Base-by-base conservation (phyloP, 1,140 invertebrate genomes). In the Drosophila nannoptera region DNA sequence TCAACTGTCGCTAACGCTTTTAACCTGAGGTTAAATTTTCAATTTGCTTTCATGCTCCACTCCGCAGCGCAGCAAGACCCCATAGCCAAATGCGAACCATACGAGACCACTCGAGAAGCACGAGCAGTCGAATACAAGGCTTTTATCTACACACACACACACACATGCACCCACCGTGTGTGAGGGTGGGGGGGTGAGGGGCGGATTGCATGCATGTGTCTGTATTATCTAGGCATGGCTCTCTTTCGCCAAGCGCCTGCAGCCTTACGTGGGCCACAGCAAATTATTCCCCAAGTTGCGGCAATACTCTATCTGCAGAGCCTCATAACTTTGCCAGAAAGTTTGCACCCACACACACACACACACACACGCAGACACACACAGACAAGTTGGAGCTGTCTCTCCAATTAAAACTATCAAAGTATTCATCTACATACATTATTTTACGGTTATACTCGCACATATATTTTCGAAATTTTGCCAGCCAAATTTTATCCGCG, bases 11-110 rank as follows among this genome's bases (percentile, higher is more conserved):
- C 81, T 87, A 87, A 87, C 74, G 81, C 75, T 73, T 87, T 86
- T 86, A 86, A 86, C 81, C 81, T 86, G 67, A 87, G 81, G 81
- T 86, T 86, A 87, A 86, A 86, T 81, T 86, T 86, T 86, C 81
- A 86, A 86, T 86, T 86, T 86, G 81, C 82, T 70, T 81, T 69
- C 77, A 73, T 68, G 62, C 64, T 77, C 60, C 49, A 36, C 61
- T 45, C 53, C n/a, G 78, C 71, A 75, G 73, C 68, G 73, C 74
- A 73, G 50, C 22, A 32, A 60, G 40, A 35, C 65, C 55, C 38
- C 77, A 54, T 45, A 40, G 43, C 48, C 63, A 11, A 69, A 45
- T 65, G 42, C 42, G 36, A 61, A 53, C 61, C 32, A 46, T 33
- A 54, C 42, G 36, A 50, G 33, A 45, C 46, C 48, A 36, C 22